These are phyloP conservation scores for Hesperophylax magnus DNA, from an alignment of 1,140 invertebrate genomes.

Conservation along the genomic window DNA sequence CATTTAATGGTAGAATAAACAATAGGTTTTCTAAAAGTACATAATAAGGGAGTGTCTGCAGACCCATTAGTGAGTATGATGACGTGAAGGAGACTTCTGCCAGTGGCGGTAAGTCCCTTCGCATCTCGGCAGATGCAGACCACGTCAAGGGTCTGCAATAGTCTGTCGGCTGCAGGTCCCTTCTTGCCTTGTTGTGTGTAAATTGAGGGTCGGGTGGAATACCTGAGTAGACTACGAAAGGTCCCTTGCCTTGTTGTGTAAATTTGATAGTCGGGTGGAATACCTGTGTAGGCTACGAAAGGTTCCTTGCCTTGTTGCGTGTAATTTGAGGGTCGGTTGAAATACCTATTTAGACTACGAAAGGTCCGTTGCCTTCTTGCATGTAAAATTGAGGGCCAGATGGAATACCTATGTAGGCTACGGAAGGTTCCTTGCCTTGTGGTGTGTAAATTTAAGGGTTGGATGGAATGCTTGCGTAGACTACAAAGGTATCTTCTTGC, in stretches of 20 bases:
- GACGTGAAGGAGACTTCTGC: too few relatives aligned
- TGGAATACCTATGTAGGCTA: background rate
- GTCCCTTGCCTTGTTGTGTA: background rate
- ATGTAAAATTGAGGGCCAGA: too few relatives aligned
- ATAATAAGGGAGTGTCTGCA: constrained; percentile 50
- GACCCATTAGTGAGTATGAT: background rate
- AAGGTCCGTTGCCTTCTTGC: too few relatives aligned
- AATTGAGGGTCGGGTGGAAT: background rate
- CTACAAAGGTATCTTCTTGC: background rate
- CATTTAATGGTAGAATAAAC: constrained; percentile 53
- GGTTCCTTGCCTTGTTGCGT: too few relatives aligned
- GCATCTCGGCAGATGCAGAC: too few relatives aligned
- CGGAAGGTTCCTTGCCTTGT: background rate
- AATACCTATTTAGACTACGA: too few relatives aligned
- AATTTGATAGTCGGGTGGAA: too few relatives aligned
- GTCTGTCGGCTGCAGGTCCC: background rate
- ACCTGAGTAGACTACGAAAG: background rate
- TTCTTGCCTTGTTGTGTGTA: too few relatives aligned
- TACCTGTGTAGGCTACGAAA: too few relatives aligned
- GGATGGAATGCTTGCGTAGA: background rate
- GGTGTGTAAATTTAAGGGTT: background rate
- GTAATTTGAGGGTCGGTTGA: too few relatives aligned
- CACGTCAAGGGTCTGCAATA: constrained; percentile 38
- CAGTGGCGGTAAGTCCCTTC: background rate
- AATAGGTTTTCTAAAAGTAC: constrained; percentile 56